phyloP scores from a whole-genome alignment of 2,888 invertebrate genomes.

The Congeria kusceri region DNA sequence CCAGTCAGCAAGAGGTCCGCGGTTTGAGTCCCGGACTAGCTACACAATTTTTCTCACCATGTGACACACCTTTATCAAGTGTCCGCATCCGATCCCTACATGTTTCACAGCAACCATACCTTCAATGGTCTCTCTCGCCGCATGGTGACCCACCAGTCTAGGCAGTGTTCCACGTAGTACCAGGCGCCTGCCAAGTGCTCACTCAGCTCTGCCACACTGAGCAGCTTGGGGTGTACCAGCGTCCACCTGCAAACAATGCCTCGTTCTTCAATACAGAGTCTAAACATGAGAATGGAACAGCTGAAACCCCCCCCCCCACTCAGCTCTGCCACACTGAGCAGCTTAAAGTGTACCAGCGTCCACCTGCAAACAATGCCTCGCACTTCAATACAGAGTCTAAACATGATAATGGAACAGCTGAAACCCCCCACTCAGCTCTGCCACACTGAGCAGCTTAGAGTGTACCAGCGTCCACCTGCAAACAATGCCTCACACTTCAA shows the following conservation, averaged over 20 bases:
- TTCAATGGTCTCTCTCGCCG: slow-evolving; percentile 74
- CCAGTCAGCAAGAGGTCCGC: too few species aligned
- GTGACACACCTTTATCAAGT: not conserved
- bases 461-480: slow-evolving; percentile 85
- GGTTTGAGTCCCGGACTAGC: too few species aligned
- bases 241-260: slow-evolving; percentile 81
- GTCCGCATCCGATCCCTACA: not conserved
- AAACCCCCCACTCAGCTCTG: slow-evolving; percentile 83
- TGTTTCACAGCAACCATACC: too few species aligned
- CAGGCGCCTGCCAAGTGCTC: slow-evolving; percentile 76
- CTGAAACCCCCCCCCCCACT: too few species aligned
- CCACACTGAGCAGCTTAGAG: slow-evolving; percentile 83
- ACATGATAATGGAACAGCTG: too few species aligned
- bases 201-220: slow-evolving; percentile 84
- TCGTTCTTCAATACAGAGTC: too few species aligned
- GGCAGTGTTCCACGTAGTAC: slow-evolving; percentile 59
- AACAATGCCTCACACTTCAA: slow-evolving; percentile 2
- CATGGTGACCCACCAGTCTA: slow-evolving; percentile 72
- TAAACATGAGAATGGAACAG: too few species aligned
- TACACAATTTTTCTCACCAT: too few species aligned
- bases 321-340: slow-evolving; percentile 84
- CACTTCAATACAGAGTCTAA: too few species aligned
- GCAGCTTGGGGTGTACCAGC: slow-evolving; percentile 83
- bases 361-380: slow-evolving; percentile 76
- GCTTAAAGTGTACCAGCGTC: slow-evolving; percentile 84